Evolutionary conservation across 2,113 vertebrate species (phyloP), one percentile per base, ranked within the genome.

Genomic region (Lophochroa leadbeateri): DNA sequence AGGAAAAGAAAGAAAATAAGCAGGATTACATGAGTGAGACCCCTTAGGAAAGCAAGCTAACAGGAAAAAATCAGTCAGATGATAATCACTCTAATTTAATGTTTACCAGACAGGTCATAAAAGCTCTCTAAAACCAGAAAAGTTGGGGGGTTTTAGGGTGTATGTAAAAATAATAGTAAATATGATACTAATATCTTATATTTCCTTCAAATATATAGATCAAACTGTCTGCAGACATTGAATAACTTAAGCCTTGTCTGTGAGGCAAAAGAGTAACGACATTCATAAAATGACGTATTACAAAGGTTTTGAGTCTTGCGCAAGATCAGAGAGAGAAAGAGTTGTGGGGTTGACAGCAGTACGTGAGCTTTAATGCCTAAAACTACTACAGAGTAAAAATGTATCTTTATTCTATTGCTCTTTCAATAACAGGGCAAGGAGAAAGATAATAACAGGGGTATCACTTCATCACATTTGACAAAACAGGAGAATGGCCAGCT

Each of bases 81-180:
- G 6, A 41, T 46, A 63, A 63, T 41, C 20, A 60, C 4, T 61
- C 47, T 21, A 84, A 75, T 44, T 82, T 1, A 9, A 9, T 58
- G 78, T 90, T 87, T 64, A 82, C 7, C 7, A 49, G 52, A 21
- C 21, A 76, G 9, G 13, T 61, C 52, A 10, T 63, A 68, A 69
- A 81, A 84, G 4, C 21, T 94, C 39, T 69, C 35, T 47, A 72
- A 44, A 50, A 58, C 0, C 9, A 46, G 25, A 47, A 78, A 67
- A 82, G 17, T 21, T 9, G 2, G 18, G 1, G 2, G 5, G 3
- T 0, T 23, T 67, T 12, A 75, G 28, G 7, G 7, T 2, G 20
- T 55, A 46, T 29, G 75, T 60, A 18, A 67, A 76, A 55, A 63
- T 33, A 57, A 7, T 18, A 43, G 29, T 37, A 88, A 67, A 24